Base-by-base conservation (phyloP, 2,113 vertebrate species). In the Hucho hucho region DNA sequence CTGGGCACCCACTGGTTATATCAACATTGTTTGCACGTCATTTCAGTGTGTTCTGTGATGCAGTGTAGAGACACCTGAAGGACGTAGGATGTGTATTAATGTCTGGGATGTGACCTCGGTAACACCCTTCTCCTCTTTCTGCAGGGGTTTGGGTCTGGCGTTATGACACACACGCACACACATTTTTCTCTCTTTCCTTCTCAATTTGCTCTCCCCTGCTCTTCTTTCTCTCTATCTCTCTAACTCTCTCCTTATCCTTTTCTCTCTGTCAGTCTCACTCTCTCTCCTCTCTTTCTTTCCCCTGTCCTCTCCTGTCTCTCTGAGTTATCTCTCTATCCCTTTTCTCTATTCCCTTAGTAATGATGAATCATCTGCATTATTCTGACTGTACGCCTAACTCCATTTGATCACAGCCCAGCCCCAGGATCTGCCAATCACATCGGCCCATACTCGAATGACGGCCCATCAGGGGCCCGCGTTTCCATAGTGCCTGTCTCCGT, bases 71-170 rank as follows among this genome's bases (percentile, higher is more conserved):
- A 65, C 76, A 47, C 47, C 76, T 78, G 80, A 82, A 82, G 81
- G 70, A 70, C 22, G 4, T 25, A 72, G 78, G 75, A 56, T 65
- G 74, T 74, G 74, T 86, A 18, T 53, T 7, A 18, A 53, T 53
- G 49, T 53, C 49, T 18, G 16, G 81, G 73, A 69, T 82, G 71
- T 83, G 79, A 86, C 84, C 84, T 85, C 74, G 79, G 64, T 72
- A 68, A 75, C 78, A 80, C 71, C 72, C 73, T 66, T 64, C 72
- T 53, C 24, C 76, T 84, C 72, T 76, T 75, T 80, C 80, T 79
- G 64, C 73, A 43, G 61, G 58, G 32, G 13, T 49, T 75, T 58
- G 7, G 28, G 20, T 68, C 72, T 25, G 22, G 61, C 61, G 1
- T 13, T 13, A 64, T 64, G 63, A 28, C 3, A 26, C 13, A 66